Base-by-base conservation (phyloP, 2,113 vertebrate genomes). In the Caranx ignobilis region DNA sequence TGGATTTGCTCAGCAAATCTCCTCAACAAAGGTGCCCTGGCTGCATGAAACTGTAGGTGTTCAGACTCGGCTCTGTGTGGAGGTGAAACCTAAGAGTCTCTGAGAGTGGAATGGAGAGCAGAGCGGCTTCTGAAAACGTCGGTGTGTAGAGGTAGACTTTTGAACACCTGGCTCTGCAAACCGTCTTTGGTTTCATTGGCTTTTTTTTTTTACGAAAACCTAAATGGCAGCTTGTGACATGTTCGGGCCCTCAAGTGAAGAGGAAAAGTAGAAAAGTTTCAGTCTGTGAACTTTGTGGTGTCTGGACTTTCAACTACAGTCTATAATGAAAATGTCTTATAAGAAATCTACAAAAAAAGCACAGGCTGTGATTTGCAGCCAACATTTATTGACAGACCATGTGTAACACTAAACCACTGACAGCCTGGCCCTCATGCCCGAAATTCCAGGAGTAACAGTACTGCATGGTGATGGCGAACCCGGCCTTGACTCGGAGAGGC, bases 1-100 rank as follows among this genome's bases (percentile, higher is more conserved):
- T 8, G 89, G 92, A 91, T 94, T 93, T 93, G 88, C 89, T 92
- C 41, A 89, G 88, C 80, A 93, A 93, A 93, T 90, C 88, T 91
- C 77, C 65, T 90, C 87, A 83, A 91, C 86, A 94, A 88, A 93
- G 83, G 78, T 83, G 84, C 75, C 77, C 75, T 67, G 71, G 61
- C 77, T 74, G 81, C 76, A 70, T 79, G 79, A 89, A 84, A 84
- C 81, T 61, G 70, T 77, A 82, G 84, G 84, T 76, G 82, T 82
- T 84, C 83, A 82, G 59, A 55, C 81, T 43, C 2, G 12, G 73
- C 72, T 73, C 75, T 78, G 64, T 67, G 80, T n/a, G 55, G 68
- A 72, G 59, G 81, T 75, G 83, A 88, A 89, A 88, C 83, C 45
- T 61, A 63, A 83, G 66, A 79, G 34, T 71, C 50, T 45, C 56